phyloP scores from a whole-genome alignment of 2,797 vertebrate genomes.

The Psittacula echo region DNA sequence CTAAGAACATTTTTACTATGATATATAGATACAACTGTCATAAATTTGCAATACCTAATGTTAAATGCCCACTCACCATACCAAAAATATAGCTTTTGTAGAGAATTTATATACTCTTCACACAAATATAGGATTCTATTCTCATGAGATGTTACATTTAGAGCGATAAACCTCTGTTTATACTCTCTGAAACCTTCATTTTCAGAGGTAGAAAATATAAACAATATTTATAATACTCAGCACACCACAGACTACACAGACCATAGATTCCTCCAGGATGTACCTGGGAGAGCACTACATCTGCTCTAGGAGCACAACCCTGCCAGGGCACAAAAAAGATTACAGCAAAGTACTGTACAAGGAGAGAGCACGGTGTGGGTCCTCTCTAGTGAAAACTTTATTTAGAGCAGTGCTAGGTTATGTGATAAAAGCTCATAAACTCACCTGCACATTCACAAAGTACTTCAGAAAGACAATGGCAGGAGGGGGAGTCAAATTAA shows the following conservation, averaged over 20 bases:
- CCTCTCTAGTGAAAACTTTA: not conserved
- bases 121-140: not conserved
- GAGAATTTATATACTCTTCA: not conserved
- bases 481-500: not conserved
- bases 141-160: not conserved
- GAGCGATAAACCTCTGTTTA: not conserved
- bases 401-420: not conserved
- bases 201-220: not conserved
- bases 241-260: not conserved
- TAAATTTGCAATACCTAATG: slow-evolving; percentile 37
- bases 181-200: not conserved
- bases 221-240: not conserved
- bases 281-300: not conserved
- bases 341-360: not conserved
- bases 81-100: slow-evolving; percentile 14
- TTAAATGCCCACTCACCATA: not conserved
- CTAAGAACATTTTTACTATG: not conserved
- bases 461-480: not conserved
- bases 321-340: not conserved
- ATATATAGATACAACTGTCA: not conserved
- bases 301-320: fast-evolving
- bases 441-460: not conserved
- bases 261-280: not conserved
- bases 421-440: not conserved
- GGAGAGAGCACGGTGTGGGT: not conserved